phyloP scores from a whole-genome alignment of 92 coral and sea anemone genomes.

The Pocillopora meandrina region DNA sequence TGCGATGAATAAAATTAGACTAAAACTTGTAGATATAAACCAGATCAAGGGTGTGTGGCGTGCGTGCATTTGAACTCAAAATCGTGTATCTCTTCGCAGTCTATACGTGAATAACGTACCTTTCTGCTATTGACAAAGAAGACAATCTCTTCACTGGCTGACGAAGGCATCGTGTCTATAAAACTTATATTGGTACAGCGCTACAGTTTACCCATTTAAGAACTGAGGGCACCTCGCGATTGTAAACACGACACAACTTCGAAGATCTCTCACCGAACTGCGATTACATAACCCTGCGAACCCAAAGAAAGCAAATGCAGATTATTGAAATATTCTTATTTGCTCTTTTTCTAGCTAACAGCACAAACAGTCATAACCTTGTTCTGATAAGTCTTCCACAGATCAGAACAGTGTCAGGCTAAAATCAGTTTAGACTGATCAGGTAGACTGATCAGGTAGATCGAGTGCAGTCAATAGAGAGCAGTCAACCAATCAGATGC shows the following conservation, averaged over 20 bases:
- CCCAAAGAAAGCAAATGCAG: background rate
- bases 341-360: background rate
- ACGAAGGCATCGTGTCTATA: slow-evolving; percentile 26
- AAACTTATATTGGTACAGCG: background rate
- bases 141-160: slow-evolving; percentile 31
- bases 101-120: slow-evolving; percentile 34
- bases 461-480: background rate
- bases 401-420: background rate
- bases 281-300: background rate
- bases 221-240: background rate
- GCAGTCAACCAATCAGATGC: slow-evolving; percentile 1
- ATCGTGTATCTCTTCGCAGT: too few relatives aligned
- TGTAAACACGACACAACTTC: background rate
- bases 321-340: background rate
- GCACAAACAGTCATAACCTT: background rate
- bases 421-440: background rate
- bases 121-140: slow-evolving; percentile 73
- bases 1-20: slow-evolving; percentile 3
- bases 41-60: too few relatives aligned
- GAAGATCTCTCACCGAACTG: background rate
- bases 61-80: background rate
- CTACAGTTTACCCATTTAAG: background rate
- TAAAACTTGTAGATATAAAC: background rate
- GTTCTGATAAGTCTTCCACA: background rate
- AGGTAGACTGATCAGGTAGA: too few relatives aligned